Percentiles rank a stretch among this genome's conserved stretches.
These are phyloP conservation scores for Numenius arquata DNA, from an alignment of 2,113 vertebrate genomes.

Conservation along the genomic window DNA sequence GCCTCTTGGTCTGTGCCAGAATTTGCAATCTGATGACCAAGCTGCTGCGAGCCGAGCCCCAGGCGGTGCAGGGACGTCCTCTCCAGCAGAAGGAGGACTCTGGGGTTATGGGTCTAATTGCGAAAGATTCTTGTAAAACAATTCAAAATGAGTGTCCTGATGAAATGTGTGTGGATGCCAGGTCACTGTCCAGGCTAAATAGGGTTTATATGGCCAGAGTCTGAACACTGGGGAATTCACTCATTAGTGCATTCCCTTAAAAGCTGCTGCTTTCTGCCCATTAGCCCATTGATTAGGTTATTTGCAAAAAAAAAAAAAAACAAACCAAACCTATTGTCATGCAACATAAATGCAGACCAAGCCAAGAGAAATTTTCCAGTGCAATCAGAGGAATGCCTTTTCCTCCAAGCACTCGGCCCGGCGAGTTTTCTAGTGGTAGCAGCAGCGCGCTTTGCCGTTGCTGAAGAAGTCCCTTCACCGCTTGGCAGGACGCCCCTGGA, in stretches of 20 bases:
- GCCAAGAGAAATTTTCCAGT: constrained; percentile 19
- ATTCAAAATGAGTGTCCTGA: background rate
- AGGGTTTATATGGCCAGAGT: background rate
- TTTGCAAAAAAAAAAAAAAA: background rate
- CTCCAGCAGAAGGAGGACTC: background rate
- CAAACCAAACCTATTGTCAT: background rate
- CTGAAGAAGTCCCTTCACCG: background rate
- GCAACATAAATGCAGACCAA: background rate
- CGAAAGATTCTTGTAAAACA: constrained; percentile 47
- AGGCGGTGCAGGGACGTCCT: background rate
- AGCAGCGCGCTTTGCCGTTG: background rate
- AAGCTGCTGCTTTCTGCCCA: background rate
- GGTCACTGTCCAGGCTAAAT: constrained; percentile 25
- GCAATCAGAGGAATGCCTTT: background rate
- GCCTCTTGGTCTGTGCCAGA: background rate
- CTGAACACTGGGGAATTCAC: constrained; percentile 9
- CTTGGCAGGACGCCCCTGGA: background rate
- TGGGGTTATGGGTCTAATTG: constrained; percentile 5
- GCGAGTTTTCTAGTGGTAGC: background rate
- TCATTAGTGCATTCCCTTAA: constrained; percentile 24
- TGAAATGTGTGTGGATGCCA: constrained; percentile 7
- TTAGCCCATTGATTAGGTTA: constrained; percentile 5
- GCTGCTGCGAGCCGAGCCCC: background rate
- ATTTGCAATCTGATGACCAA: constrained; percentile 14
- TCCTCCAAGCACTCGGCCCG: background rate